Base-by-base conservation (phyloP, 2,113 vertebrate species). In the Charadrius vociferus region DNA sequence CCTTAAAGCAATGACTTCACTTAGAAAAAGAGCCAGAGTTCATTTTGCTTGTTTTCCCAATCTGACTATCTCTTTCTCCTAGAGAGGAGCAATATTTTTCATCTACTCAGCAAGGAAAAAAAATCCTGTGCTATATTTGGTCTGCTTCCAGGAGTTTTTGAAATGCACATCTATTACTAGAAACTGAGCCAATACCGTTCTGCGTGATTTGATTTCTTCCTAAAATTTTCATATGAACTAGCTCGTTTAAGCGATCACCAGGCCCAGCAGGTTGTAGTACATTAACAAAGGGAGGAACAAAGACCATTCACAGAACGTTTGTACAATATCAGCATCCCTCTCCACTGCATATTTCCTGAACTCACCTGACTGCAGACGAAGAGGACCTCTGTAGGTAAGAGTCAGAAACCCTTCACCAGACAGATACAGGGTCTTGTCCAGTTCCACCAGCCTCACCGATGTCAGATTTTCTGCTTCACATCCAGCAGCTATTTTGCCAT, bases 371-470 rank as follows among this genome's bases (percentile, higher is more conserved):
- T 82, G 10, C 8, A 41, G 24, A 27, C 93, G 91, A 88, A 98
- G 41, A 37, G 22, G 78, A 17, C 99, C 99, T 75, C 94, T 98
- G 77, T 99, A 99, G 3, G 97, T 99, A 21, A 99, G 99, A 3
- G 98, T 98, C 5, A 99, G 96, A 47, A 98, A 97, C 3, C 99
- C 99, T 70, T 99, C 98, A 0, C 99, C 98, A 94, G 99, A 99
- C 23, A 99, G 97, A 90, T 99, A 97, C 4, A 99, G 98, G 27
- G 92, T 98, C 86, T 94, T 99, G 88, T 99, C 98, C 63, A 98
- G 41, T 56, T 98, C 98, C 5, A 99, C 99, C 0, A 49, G 97
- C 52, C 98, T 98, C 15, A 96, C 12, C 0, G 98, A 90, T 17
- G 49, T 83, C 19, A 93, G 29, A 2, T 97, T 93, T 9, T 83